These are phyloP conservation scores for Rhingia campestris DNA, from an alignment of 2,888 invertebrate genomes.

Conservation along the genomic window DNA sequence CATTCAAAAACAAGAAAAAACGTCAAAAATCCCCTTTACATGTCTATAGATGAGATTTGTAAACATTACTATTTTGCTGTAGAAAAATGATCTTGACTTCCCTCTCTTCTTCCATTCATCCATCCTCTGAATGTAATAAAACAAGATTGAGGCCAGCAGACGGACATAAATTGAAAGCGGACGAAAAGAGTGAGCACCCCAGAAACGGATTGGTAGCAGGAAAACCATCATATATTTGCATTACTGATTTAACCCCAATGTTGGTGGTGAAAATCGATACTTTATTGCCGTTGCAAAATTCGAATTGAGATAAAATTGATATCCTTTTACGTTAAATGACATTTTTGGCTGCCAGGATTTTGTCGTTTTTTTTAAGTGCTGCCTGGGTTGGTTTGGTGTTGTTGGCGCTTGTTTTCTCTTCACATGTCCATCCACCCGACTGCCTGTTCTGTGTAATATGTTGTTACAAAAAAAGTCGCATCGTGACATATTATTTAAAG, in stretches of 20 bases:
- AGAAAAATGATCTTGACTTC: neutral
- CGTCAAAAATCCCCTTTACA: slow-evolving; percentile 30
- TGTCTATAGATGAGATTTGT: slow-evolving; percentile 69
- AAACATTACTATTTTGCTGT: slow-evolving; percentile 56
- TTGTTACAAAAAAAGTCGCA: slow-evolving; percentile 35
- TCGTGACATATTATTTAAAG: slow-evolving; percentile 66
- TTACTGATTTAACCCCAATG: slow-evolving; percentile 73
- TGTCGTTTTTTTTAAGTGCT: slow-evolving; percentile 41
- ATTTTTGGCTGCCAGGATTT: slow-evolving; percentile 66
- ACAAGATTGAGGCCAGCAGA: slow-evolving; percentile 68
- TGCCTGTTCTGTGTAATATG: slow-evolving; percentile 42
- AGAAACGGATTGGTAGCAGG: slow-evolving; percentile 23
- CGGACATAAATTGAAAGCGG: slow-evolving; percentile 59
- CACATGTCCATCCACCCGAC: neutral
- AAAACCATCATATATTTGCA: slow-evolving; percentile 73
- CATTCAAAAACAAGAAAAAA: slow-evolving; percentile 40
- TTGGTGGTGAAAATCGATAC: slow-evolving; percentile 74
- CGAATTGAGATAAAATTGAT: slow-evolving; percentile 74
- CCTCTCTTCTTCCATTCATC: neutral
- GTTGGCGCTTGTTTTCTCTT: neutral
- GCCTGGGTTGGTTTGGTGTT: slow-evolving; percentile 16
- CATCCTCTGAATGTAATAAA: slow-evolving; percentile 47
- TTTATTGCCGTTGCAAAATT: slow-evolving; percentile 73
- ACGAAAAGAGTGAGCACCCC: slow-evolving; percentile 10
- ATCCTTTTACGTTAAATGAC: slow-evolving; percentile 73